These are phyloP conservation scores for Malthinus seriepunctatus DNA, from an alignment of 2,888 invertebrate genomes.

Conservation along the genomic window DNA sequence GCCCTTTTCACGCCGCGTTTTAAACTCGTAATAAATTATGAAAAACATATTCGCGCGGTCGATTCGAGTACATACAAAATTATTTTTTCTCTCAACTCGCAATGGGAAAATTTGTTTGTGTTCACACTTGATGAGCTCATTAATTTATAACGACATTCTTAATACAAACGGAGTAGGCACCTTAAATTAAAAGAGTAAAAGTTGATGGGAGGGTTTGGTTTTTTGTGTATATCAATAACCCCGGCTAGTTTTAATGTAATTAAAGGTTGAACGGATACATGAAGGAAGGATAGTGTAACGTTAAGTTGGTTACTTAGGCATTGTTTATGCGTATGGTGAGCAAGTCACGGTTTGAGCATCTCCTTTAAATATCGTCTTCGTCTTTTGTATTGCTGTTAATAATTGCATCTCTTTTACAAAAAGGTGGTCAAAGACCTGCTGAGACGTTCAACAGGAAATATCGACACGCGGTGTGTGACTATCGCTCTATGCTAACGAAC, in stretches of 20 bases:
- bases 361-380: slow-evolving; percentile 28
- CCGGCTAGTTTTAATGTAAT: neutral
- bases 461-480: slow-evolving; percentile 42
- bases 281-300: slow-evolving; percentile 19
- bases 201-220: slow-evolving; percentile 6
- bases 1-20: no score
- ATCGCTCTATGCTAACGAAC: slow-evolving; percentile 31
- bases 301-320: slow-evolving; percentile 8
- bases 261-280: slow-evolving; percentile 8
- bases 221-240: slow-evolving; percentile 10
- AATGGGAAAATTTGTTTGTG: neutral
- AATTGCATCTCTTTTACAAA: slow-evolving; percentile 35
- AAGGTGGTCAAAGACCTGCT: slow-evolving; percentile 48
- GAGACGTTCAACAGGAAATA: slow-evolving; percentile 47
- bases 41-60: no score
- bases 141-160: slow-evolving; percentile 1
- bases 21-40: no score
- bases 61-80: no score
- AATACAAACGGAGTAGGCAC: neutral
- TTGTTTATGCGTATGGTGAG: slow-evolving; percentile 22
- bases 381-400: slow-evolving; percentile 27
- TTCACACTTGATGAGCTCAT: neutral
- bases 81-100: no score
- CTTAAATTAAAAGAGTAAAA: neutral
- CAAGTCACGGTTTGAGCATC: slow-evolving; percentile 35